Base-by-base conservation (phyloP, 2,113 vertebrate genomes). In the Lophotis ruficrista region DNA sequence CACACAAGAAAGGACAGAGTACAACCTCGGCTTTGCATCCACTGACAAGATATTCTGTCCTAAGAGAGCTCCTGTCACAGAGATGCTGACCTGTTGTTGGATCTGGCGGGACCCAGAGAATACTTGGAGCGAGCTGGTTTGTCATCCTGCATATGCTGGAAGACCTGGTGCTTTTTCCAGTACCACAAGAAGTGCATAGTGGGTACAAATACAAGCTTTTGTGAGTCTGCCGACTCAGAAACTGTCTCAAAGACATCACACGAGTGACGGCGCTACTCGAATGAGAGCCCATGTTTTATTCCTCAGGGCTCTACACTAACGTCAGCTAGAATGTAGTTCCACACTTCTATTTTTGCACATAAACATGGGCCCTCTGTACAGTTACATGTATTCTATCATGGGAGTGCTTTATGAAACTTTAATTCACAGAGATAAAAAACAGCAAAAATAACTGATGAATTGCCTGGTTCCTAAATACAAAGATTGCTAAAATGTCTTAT, bases 161-260 rank as follows among this genome's bases (percentile, higher is more conserved):
- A 35, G 38, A 33, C 14, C 3, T 0, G 1, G 19, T 4, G 23
- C 9, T 58, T 12, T 22, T 13, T 22, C 31, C n/a, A 43, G 18
- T n/a, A 12, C n/a, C 28, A 16, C 23, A 50, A 37, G 9, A 68
- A 47, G 43, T 0, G 4, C 14, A 17, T 14, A 6, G 38, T 2
- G 11, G 13, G 28, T 50, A 30, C 4, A 1, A 68, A 24, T 20
- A 16, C 6, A 27, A 72, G 38, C 2, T 70, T 57, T 33, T 43
- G 7, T 5, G 21, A 70, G 35, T 35, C 50, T 79, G 15, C 30
- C 21, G 30, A 30, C 58, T 15, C 30, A 45, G 43, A 45, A 70
- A 27, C 14, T 10, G 12, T 22, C 61, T 73, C 14, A 25, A 54
- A 79, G 50, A 30, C 1, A 3, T 23, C 65, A 43, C 35, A 31